phyloP scores from a whole-genome alignment of 2,888 invertebrate genomes.

The Eilema caniola region DNA sequence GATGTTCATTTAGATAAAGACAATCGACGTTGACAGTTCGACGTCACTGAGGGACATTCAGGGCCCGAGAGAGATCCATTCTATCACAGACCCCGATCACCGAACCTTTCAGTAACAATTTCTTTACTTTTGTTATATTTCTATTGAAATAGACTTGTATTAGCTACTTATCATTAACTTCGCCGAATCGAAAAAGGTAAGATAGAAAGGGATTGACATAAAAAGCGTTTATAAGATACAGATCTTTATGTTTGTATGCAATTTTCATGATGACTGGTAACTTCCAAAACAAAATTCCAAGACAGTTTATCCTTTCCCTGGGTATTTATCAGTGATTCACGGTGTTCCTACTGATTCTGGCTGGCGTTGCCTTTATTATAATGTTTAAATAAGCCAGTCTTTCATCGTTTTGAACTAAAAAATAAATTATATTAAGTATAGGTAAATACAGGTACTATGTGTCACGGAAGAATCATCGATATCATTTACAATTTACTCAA shows the following conservation, averaged over 20 bases:
- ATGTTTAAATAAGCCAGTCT: no score
- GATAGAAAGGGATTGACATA: neutral
- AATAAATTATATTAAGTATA: no score
- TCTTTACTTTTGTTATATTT: slow-evolving; percentile 56
- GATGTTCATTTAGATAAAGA: no score
- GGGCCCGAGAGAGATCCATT: slow-evolving; percentile 59
- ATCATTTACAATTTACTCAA: no score
- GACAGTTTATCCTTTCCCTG: no score
- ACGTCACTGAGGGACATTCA: slow-evolving; percentile 66
- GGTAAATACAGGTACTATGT: no score
- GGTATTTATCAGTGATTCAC: no score
- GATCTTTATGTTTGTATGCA: neutral
- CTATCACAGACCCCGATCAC: slow-evolving; percentile 62
- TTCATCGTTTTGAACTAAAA: no score
- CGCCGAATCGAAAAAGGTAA: slow-evolving; percentile 24
- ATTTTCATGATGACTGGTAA: neutral
- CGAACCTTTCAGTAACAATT: slow-evolving; percentile 58
- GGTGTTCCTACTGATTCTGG: no score
- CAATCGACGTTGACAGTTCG: slow-evolving; percentile 52
- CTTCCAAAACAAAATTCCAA: no score
- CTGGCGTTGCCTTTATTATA: no score
- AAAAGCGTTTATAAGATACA: neutral
- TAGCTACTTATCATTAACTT: slow-evolving; percentile 23
- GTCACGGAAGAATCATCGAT: no score
- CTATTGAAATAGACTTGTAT: slow-evolving; percentile 45